A percentile compares a stretch with the other conserved stretches of the same genome.
Evolutionary conservation across 1,140 invertebrate species (phyloP).

Genomic region (Saccostrea glomerata): DNA sequence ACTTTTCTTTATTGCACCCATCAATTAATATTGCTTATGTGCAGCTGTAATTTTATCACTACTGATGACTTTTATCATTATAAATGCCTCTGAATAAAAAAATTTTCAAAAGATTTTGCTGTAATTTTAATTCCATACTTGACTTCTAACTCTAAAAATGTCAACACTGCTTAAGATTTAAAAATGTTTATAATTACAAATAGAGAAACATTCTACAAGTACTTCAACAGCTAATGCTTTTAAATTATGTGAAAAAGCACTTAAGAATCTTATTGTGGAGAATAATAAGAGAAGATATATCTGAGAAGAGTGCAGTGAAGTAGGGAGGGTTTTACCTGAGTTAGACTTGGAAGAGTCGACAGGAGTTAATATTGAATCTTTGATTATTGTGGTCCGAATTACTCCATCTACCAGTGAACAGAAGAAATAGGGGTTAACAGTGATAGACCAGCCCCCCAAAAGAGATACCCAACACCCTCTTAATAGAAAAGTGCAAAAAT

Average conservation of each 20-base stretch:
- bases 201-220: background rate
- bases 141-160: constrained; percentile 13
- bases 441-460: background rate
- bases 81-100: background rate
- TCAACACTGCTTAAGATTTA: background rate
- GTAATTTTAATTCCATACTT: background rate
- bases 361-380: constrained; percentile 25
- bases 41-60: background rate
- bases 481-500: background rate
- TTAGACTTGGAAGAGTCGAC: background rate
- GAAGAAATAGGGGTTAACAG: constrained; percentile 14
- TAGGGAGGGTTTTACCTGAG: background rate
- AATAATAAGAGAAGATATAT: background rate
- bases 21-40: background rate
- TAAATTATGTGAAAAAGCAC: background rate
- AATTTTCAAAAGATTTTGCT: background rate
- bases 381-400: constrained; percentile 23
- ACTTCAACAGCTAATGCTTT: background rate
- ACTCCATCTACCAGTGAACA: constrained; percentile 21
- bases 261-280: background rate
- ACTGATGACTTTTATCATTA: background rate
- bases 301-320: background rate
- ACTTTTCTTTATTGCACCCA: background rate
- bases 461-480: background rate
- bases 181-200: background rate